Conservation (phyloP, 2,888 invertebrate species). For the Cheilosia grossa region DNA sequence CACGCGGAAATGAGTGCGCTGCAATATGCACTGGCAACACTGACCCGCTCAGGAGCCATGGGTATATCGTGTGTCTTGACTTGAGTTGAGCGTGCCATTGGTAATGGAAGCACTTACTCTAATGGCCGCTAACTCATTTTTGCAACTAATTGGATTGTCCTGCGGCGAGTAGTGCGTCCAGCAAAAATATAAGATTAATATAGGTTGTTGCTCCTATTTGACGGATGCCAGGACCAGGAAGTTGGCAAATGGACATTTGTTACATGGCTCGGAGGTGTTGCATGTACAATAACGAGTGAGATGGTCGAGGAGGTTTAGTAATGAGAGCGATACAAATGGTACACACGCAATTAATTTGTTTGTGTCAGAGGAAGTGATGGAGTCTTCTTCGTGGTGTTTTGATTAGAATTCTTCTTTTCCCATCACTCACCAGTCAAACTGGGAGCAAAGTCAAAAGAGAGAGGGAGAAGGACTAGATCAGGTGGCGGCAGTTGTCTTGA, state of each 20-base stretch:
- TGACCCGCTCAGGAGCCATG: constrained; percentile 24
- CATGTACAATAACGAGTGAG: not conserved
- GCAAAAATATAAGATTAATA: constrained; percentile 55
- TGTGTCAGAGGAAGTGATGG: not conserved
- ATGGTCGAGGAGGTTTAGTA: not conserved
- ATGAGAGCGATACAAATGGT: not conserved
- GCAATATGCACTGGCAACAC: constrained; percentile 4
- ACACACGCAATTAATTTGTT: constrained; percentile 36
- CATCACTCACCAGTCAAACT: too few species aligned
- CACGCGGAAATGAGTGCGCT: constrained; percentile 55
- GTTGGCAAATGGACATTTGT: constrained; percentile 54
- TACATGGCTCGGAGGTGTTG: constrained; percentile 34
- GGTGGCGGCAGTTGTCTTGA: too few species aligned
- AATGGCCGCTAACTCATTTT: constrained; percentile 67
- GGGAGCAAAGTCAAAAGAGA: too few species aligned
- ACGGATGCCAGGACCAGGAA: constrained; percentile 57
- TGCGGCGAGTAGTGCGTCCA: constrained; percentile 47
- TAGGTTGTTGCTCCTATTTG: constrained; percentile 41
- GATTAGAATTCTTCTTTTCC: not conserved
- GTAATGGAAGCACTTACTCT: constrained; percentile 52
- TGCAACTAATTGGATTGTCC: constrained; percentile 64
- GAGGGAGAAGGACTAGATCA: too few species aligned
- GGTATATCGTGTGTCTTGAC: not conserved
- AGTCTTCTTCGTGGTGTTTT: not conserved
- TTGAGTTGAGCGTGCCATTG: not conserved